Base-by-base conservation (phyloP, 1,140 invertebrate species). In the Ericerus pela region DNA sequence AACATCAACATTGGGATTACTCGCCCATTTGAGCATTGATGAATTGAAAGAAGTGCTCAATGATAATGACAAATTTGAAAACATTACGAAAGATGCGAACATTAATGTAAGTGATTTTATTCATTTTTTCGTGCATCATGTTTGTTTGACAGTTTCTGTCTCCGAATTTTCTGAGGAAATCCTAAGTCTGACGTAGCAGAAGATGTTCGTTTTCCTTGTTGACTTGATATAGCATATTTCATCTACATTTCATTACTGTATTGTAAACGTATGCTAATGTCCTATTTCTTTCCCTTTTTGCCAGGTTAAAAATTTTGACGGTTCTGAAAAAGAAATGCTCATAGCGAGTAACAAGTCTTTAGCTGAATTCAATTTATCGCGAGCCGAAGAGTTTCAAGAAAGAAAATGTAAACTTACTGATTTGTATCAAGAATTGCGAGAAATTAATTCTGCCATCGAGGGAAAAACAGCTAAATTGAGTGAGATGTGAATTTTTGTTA, bases 21-120 rank as follows among this genome's bases (percentile, higher is more conserved):
- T 85, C 18, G 66, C 74, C 14, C 74, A 78, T 58, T 65, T 84
- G 41, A 75, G 67, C 55, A 79, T 77, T 52, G 82, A 87, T 28
- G 85, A 93, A 69, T 68, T 93, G 1, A 85, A 88, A 68, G 80
- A 83, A 68, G 74, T 92, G 56, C 70, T 93, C 11, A 86, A 90
- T 63, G 76, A 91, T 67, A 87, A 92, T 64, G 73, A 75, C 4
- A 88, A 87, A 71, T 78, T 92, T 61, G 83, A 91, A 64, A 74
- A 80, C 33, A 75, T 90, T 31, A 73, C 93, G 1, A 80, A 82
- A 66, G 79, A 84, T 65, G 71, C 85, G 38, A 78, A 82, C 26
- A 47, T 24, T 67, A 83, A 88, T 76, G 85, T 88, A 73, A 64
- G 64, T 57, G 56, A 51, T 59, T 51, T 31, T 36, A 43, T 36